Evolutionary conservation across 2,797 vertebrate species (phyloP).

Genomic region (Rhinoraja longicauda): DNA sequence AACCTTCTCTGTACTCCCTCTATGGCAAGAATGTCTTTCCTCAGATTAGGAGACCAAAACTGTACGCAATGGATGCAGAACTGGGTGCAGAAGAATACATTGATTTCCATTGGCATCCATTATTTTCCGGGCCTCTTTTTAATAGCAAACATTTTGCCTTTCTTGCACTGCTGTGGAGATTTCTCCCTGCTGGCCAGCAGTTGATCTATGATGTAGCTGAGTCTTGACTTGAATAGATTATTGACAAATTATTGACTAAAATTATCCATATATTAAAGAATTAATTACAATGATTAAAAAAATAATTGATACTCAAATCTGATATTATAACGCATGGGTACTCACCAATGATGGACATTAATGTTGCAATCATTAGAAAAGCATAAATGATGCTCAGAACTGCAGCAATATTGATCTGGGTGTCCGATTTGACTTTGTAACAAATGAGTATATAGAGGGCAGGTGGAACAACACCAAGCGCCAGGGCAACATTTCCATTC

Average conservation of each 20-base stretch:
- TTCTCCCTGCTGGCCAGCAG: too few species aligned
- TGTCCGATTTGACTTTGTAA: slow-evolving; percentile 58
- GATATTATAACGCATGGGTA: background rate
- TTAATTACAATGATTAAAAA: background rate
- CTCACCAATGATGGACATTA: slow-evolving; percentile 68
- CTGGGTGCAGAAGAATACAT: background rate
- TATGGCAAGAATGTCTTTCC: too few species aligned
- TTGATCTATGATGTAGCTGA: too few species aligned
- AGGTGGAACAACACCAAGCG: slow-evolving; percentile 58
- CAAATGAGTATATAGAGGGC: slow-evolving; percentile 63
- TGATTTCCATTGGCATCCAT: background rate
- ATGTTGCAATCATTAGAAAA: slow-evolving; percentile 70
- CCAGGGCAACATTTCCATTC: slow-evolving; percentile 54
- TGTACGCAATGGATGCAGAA: too few species aligned
- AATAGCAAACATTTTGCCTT: background rate
- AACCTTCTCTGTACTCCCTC: too few species aligned
- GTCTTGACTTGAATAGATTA: background rate
- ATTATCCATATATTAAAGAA: background rate
- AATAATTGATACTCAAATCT: background rate
- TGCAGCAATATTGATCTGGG: slow-evolving; percentile 62
- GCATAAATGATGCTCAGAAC: slow-evolving; percentile 68
- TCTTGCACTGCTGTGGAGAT: too few species aligned
- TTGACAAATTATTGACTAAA: background rate
- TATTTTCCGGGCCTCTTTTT: background rate
- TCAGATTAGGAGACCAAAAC: too few species aligned